A percentile compares a stretch with the other conserved stretches of the same genome.
These are phyloP conservation scores for Podotricha telesiphe DNA, from an alignment of 2,888 invertebrate species.

Conservation along the genomic window DNA sequence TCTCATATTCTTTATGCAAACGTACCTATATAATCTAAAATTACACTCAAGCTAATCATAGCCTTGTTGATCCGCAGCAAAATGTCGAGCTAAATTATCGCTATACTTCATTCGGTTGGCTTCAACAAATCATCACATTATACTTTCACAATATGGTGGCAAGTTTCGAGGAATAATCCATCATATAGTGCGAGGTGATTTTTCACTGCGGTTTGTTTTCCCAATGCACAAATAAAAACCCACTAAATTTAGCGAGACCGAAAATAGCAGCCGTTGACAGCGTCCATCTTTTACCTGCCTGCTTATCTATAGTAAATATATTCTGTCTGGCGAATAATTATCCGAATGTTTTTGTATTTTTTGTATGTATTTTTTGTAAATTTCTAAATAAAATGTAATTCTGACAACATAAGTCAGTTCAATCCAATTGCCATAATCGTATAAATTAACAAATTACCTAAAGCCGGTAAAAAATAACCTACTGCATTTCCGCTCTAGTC, in stretches of 20 bases:
- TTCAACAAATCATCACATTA: conserved; percentile 77
- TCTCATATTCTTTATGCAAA: background rate
- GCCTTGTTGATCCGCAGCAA: conserved; percentile 36
- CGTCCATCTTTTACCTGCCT: conserved; percentile 62
- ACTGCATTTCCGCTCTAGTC: conserved; percentile 45
- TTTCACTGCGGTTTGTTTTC: conserved; percentile 78
- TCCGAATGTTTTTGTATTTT: too few species aligned
- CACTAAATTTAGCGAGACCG: conserved; percentile 64
- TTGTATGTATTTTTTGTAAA: background rate
- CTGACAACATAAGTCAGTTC: background rate
- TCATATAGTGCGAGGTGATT: conserved; percentile 79
- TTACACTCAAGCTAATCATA: conserved; percentile 33
- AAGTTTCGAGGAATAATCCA: conserved; percentile 80
- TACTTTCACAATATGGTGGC: conserved; percentile 59
- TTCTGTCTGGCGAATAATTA: background rate
- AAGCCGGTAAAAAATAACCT: conserved; percentile 42
- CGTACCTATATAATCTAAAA: conserved; percentile 2
- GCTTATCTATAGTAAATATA: conserved; percentile 20
- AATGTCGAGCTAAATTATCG: conserved; percentile 54
- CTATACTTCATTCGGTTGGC: conserved; percentile 64
- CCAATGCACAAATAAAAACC: conserved; percentile 68
- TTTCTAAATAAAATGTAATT: background rate
- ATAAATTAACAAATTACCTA: conserved; percentile 24
- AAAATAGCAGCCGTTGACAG: conserved; percentile 57
- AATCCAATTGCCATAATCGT: background rate